phyloP scores from a whole-genome alignment of 2,113 vertebrate species.

The Zosterops borbonicus region DNA sequence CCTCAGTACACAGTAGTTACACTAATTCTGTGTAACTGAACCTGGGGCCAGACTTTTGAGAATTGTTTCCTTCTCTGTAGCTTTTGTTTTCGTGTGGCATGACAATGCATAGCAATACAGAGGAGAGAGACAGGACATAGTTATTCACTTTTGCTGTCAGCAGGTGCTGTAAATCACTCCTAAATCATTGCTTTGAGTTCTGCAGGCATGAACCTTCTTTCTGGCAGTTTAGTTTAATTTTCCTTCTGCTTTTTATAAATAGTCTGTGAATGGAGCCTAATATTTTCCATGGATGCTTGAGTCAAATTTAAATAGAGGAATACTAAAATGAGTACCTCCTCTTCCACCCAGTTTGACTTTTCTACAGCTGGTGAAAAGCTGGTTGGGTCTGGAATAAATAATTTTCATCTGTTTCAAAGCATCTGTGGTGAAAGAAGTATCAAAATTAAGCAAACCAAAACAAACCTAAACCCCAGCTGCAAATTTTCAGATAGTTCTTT shows the following conservation, averaged over 20 bases:
- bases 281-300: slow-evolving; percentile 26
- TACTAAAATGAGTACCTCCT: slow-evolving; percentile 31
- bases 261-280: slow-evolving; percentile 23
- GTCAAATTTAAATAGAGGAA: slow-evolving; percentile 37
- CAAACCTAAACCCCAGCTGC: slow-evolving; percentile 59
- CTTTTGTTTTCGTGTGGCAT: not conserved
- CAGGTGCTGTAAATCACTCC: not conserved
- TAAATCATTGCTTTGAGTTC: not conserved
- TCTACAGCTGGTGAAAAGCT: slow-evolving; percentile 47
- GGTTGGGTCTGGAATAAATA: slow-evolving; percentile 30
- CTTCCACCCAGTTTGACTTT: slow-evolving; percentile 26
- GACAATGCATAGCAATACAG: not conserved
- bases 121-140: not conserved
- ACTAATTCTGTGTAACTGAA: not conserved
- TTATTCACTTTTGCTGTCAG: not conserved
- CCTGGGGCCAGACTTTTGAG: not conserved
- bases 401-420: slow-evolving; percentile 40
- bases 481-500: slow-evolving; percentile 34
- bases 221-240: not conserved
- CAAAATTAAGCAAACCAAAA: slow-evolving; percentile 51
- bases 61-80: not conserved
- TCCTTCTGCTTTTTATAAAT: slow-evolving; percentile 35
- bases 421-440: slow-evolving; percentile 56
- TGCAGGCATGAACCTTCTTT: slow-evolving; percentile 7
- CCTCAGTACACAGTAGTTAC: not conserved